phyloP scores from a whole-genome alignment of 1,140 invertebrate species.

The Drosophila mojavensis region DNA sequence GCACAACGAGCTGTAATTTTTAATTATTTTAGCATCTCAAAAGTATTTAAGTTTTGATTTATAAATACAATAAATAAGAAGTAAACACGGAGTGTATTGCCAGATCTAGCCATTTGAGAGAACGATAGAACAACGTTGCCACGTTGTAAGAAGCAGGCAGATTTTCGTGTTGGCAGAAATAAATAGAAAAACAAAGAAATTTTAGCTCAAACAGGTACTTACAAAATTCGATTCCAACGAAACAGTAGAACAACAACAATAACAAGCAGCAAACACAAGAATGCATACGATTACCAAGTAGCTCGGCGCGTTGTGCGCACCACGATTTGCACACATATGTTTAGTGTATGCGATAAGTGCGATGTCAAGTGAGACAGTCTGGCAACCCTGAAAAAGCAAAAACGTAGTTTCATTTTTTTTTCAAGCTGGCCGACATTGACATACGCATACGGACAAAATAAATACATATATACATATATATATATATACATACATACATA shows the following conservation, averaged over 20 bases:
- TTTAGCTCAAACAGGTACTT: background rate
- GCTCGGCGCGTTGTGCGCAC: background rate
- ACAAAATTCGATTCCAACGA: background rate
- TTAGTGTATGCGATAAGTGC: conserved; percentile 1
- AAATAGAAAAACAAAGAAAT: background rate
- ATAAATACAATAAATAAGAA: background rate
- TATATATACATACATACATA: conserved; percentile 29
- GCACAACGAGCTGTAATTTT: conserved; percentile 46
- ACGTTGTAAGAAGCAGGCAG: background rate
- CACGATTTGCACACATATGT: background rate
- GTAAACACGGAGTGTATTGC: conserved; percentile 1
- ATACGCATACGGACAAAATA: conserved; percentile 36
- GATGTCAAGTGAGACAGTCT: background rate
- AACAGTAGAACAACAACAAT: background rate
- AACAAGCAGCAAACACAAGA: background rate
- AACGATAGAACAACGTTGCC: conserved; percentile 14
- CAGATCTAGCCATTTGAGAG: conserved; percentile 4
- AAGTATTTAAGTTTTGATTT: conserved; percentile 7
- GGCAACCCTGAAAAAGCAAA: conserved; percentile 28
- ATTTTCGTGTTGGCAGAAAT: background rate
- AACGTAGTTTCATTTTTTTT: conserved; percentile 54
- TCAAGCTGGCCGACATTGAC: conserved; percentile 52
- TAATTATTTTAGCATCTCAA: background rate
- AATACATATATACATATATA: conserved; percentile 26
- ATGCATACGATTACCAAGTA: background rate